Conservation (phyloP, 2,797 vertebrate species). For the Centropyge bicolor region DNA sequence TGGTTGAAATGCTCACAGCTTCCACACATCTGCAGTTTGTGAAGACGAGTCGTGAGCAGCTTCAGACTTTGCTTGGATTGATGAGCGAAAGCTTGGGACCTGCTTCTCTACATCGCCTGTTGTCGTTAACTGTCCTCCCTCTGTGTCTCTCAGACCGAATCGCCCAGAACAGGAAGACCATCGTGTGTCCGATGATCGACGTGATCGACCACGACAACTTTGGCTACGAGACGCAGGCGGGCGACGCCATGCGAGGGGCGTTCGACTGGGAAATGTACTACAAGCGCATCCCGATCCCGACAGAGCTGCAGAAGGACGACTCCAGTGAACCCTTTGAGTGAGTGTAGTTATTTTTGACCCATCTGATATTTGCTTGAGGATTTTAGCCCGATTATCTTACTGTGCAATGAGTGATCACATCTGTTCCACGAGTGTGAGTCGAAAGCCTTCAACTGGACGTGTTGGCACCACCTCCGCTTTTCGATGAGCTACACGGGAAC, state of each 20-base stretch:
- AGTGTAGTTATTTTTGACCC: conserved; percentile 70
- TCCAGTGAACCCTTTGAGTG: conserved; percentile 93
- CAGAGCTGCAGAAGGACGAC: conserved; percentile 89
- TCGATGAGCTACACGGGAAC: background rate
- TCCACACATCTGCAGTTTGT: background rate
- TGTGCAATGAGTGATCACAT: background rate
- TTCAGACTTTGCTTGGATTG: background rate
- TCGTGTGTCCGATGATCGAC: conserved; percentile 98
- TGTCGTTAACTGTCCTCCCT: conserved; percentile 31
- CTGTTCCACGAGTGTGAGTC: background rate
- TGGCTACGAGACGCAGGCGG: conserved; percentile 94
- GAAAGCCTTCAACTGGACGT: background rate
- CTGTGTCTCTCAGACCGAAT: conserved; percentile 89
- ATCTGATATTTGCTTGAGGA: background rate
- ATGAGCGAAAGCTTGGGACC: background rate
- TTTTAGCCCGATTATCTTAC: background rate
- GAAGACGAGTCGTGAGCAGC: background rate
- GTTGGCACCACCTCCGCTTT: background rate
- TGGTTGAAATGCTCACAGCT: background rate
- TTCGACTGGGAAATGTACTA: conserved; percentile 99
- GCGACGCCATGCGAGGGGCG: conserved; percentile 96
- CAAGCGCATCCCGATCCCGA: conserved; percentile 95
- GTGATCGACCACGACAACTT: conserved; percentile 97
- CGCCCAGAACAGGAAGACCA: conserved; percentile 93
- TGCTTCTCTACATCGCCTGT: background rate